Evolutionary conservation across 2,797 vertebrate genomes (phyloP).

Genomic region (Protosalanx chinensis): DNA sequence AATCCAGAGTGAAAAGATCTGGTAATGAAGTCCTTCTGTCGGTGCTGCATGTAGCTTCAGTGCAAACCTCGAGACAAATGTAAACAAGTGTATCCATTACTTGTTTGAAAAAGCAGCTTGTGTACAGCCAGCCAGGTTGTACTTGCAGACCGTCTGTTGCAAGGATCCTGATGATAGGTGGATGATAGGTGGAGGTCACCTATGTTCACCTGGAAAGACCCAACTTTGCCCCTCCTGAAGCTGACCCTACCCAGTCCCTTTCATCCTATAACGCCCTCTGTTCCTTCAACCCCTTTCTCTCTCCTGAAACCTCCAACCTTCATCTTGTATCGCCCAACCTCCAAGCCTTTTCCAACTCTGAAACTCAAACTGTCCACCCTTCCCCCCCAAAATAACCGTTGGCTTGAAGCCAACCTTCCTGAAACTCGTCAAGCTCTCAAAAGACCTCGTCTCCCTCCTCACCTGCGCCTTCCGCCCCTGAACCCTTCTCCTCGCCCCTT

Average conservation of each 20-base stretch:
- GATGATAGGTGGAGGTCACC: slow-evolving; percentile 32
- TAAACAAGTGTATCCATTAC: slow-evolving; percentile 24
- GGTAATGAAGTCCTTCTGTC: background rate
- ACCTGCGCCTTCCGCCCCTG: slow-evolving; percentile 1
- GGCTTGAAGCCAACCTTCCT: no score
- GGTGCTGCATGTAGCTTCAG: background rate
- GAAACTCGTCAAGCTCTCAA: slow-evolving; percentile 30
- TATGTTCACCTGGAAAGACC: slow-evolving; percentile 36
- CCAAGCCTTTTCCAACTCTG: background rate
- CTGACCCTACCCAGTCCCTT: slow-evolving; percentile 45
- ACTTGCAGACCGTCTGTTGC: slow-evolving; percentile 18
- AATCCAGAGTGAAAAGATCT: no score
- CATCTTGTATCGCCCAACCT: slow-evolving; percentile 23
- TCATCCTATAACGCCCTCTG: slow-evolving; percentile 31
- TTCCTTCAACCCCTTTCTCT: slow-evolving; percentile 24
- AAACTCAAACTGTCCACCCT: no score
- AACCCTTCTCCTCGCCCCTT: background rate
- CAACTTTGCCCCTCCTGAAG: slow-evolving; percentile 16
- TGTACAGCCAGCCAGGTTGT: no score
- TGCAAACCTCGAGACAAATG: background rate
- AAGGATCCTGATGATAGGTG: slow-evolving; percentile 52
- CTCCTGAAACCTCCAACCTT: slow-evolving; percentile 10
- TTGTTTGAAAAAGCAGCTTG: slow-evolving; percentile 39
- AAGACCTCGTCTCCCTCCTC: slow-evolving; percentile 15
- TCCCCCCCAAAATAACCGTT: no score